Evolutionary conservation across 2,113 vertebrate species (phyloP).

Genomic region (Petrocephalus microphthalmus): DNA sequence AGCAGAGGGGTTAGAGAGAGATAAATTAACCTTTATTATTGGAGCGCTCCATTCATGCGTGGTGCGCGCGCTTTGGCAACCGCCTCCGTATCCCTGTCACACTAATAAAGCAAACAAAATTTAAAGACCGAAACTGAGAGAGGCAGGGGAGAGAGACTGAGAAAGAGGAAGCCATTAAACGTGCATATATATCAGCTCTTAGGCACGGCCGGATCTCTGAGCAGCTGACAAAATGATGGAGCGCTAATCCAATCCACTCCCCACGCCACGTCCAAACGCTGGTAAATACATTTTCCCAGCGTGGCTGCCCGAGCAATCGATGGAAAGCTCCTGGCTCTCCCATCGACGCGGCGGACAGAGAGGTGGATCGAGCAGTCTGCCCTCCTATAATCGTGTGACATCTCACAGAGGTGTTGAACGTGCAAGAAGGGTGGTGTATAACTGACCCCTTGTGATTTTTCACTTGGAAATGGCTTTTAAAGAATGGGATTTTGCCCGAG

Average conservation of each 20-base stretch:
- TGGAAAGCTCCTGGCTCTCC: background rate
- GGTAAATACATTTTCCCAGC: slow-evolving; percentile 3
- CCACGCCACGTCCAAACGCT: background rate
- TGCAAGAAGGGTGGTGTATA: background rate
- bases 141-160: background rate
- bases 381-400: background rate
- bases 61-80: background rate
- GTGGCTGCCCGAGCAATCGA: background rate
- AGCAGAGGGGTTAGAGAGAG: background rate
- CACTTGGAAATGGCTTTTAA: background rate
- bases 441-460: background rate
- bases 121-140: slow-evolving; percentile 4
- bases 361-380: background rate
- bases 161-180: slow-evolving; percentile 7
- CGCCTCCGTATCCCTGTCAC: slow-evolving; percentile 1
- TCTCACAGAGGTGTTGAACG: background rate
- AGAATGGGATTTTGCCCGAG: background rate
- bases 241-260: slow-evolving; percentile 9
- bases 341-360: background rate
- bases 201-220: background rate
- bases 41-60: slow-evolving; percentile 11
- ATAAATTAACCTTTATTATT: slow-evolving; percentile 16
- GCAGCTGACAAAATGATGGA: background rate
- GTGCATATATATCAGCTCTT: slow-evolving; percentile 2
- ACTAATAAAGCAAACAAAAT: slow-evolving; percentile 15